Conservation (phyloP, 30 jellyfish, hydroid and myxozoan species). For the Aurelia aurita region DNA sequence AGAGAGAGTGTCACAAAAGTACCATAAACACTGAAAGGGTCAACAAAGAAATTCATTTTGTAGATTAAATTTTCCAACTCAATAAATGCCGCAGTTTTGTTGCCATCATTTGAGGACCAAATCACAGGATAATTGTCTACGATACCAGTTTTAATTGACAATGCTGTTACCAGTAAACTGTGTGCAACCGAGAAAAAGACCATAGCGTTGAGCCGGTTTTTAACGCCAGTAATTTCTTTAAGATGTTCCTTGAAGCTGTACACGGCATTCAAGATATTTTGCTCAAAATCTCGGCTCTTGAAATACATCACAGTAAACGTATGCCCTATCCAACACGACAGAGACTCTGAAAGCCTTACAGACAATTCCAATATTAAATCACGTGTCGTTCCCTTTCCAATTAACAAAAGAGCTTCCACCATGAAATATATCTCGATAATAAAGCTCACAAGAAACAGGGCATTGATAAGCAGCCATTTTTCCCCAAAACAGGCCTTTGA, state of each 20-base stretch:
- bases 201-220: not conserved
- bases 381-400: too few species aligned
- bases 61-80: not conserved
- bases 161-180: not conserved
- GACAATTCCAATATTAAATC: too few species aligned
- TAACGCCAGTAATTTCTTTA: too few species aligned
- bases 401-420: too few species aligned
- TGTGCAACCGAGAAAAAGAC: not conserved
- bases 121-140: not conserved
- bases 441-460: too few species aligned
- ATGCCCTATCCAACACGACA: conserved; percentile 8
- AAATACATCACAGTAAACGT: conserved; percentile 15
- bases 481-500: too few species aligned
- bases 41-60: not conserved
- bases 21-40: not conserved
- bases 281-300: conserved; percentile 29
- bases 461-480: too few species aligned
- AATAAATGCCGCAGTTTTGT: not conserved
- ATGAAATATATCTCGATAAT: too few species aligned
- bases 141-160: not conserved
- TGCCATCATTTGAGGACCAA: not conserved
- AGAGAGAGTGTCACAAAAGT: not conserved
- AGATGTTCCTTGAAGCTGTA: not conserved
- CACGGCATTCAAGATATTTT: not conserved
- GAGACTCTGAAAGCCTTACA: too few species aligned